Conservation (phyloP, 2,888 invertebrate species). For the Julus scandinavius region DNA sequence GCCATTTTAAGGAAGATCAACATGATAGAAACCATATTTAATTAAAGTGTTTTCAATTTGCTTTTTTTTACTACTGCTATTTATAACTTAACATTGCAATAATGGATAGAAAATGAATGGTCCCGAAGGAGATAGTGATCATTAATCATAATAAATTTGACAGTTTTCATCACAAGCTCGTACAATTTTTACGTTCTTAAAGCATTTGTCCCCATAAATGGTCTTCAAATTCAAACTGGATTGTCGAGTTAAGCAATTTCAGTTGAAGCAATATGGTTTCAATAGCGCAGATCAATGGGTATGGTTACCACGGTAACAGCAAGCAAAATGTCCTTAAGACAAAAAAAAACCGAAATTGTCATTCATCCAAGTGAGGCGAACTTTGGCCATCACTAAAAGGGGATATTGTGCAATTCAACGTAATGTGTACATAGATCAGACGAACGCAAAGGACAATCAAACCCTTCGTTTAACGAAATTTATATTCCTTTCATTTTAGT, state of each 20-base stretch:
- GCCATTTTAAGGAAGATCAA: not conserved
- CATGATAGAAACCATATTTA: not conserved
- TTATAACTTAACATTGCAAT: not conserved
- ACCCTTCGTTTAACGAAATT: not conserved
- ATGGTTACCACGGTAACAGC: slow-evolving; percentile 24
- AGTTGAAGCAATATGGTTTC: not conserved
- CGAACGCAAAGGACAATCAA: not conserved
- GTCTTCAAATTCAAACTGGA: not conserved
- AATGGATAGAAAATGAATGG: not conserved
- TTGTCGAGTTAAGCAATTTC: not conserved
- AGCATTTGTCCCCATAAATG: not conserved
- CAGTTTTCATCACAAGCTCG: not conserved
- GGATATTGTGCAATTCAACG: not conserved
- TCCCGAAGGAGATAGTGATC: not conserved
- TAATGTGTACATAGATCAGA: not conserved
- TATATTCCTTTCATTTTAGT: not conserved
- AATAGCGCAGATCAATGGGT: not conserved
- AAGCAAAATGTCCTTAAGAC: not conserved
- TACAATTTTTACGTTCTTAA: not conserved
- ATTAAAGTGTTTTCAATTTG: not conserved
- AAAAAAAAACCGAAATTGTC: slow-evolving; percentile 1
- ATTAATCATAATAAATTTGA: slow-evolving; percentile 16
- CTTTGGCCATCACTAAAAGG: not conserved
- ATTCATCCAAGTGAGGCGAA: slow-evolving; percentile 16
- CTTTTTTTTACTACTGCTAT: not conserved